Evolutionary conservation across 2,888 invertebrate genomes (phyloP), one percentile per base, ranked within the genome.

Genomic region (Odiellus spinosus): DNA sequence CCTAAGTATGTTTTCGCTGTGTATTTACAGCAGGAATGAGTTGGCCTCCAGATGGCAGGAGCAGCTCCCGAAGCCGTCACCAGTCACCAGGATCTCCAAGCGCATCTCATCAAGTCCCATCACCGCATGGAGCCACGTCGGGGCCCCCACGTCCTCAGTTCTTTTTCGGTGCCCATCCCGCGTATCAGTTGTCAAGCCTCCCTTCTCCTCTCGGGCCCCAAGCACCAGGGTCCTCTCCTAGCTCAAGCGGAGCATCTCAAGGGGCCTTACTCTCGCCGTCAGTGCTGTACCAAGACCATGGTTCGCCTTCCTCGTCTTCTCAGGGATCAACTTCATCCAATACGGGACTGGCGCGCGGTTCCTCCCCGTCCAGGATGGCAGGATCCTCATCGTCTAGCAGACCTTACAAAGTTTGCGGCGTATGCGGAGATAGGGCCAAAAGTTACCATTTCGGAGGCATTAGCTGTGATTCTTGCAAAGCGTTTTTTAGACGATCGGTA

Each of bases 401-500:
- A 42, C 50, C 54, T 17, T 48, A 47, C 35, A 61, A 60, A 48
- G 55, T 57, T 10, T 66, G 66, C 50, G 62, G 63, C 3, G 64
- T 64, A 4, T 66, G 66, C 51, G 63, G 63, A 0, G 66, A 66
- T 53, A 52, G 57, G 8, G 65, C 65, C 45, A 64, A 65, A 49
- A 63, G 63, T 48, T 62, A 60, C 54, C 66, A 66, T 52, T 66
- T 66, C 49, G 66, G 65, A 20, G 65, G 64, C 14, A 58, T 65
- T 15, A 63, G 63, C 5, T 66, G 65, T 51, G 65, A 65, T 56
- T 60, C 60, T 40, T 66, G 65, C 53, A 66, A 66, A 52, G 66
- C 66, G 11, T 66, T 66, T 54, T 66, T 66, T 55, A 58, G 65
- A 8, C 56, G 66, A n/a, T 60, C 63, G n/a, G 66, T 66, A 14